These are phyloP conservation scores for Acipenser transmontanus DNA, from an alignment of 2,797 vertebrate genomes.

Conservation along the genomic window DNA sequence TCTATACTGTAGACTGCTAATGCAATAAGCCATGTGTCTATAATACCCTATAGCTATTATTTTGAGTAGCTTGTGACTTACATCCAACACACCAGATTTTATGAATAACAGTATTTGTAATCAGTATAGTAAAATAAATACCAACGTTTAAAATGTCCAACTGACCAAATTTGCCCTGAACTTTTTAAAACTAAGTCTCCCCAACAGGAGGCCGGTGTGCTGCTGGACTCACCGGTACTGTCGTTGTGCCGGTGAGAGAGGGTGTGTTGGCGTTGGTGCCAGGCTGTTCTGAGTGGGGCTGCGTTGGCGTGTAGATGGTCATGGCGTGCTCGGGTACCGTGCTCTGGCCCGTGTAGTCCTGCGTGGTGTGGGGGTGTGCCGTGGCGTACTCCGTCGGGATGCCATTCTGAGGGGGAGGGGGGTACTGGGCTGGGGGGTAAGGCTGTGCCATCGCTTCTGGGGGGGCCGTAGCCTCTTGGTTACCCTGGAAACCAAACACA, in stretches of 20 bases:
- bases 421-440: conserved; percentile 83
- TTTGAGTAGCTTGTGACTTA: too few species aligned
- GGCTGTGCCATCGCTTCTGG: conserved; percentile 92
- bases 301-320: conserved; percentile 86
- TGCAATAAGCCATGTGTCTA: too few species aligned
- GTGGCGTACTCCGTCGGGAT: conserved; percentile 78
- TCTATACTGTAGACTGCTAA: too few species aligned
- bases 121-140: too few species aligned
- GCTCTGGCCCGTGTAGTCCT: conserved; percentile 64
- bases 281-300: conserved; percentile 79
- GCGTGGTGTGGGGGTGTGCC: conserved; percentile 52
- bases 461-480: conserved; percentile 87
- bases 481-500: conserved; percentile 66
- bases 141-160: too few species aligned
- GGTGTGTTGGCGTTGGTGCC: conserved; percentile 76
- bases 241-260: conserved; percentile 70
- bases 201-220: not conserved
- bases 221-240: conserved; percentile 73
- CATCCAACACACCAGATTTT: too few species aligned
- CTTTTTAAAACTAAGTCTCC: not conserved
- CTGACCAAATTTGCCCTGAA: too few species aligned
- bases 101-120: too few species aligned
- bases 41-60: too few species aligned
- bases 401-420: conserved; percentile 82
- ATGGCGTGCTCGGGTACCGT: conserved; percentile 74